phyloP scores from a whole-genome alignment of 2,888 invertebrate genomes.

The Rutpela maculata region DNA sequence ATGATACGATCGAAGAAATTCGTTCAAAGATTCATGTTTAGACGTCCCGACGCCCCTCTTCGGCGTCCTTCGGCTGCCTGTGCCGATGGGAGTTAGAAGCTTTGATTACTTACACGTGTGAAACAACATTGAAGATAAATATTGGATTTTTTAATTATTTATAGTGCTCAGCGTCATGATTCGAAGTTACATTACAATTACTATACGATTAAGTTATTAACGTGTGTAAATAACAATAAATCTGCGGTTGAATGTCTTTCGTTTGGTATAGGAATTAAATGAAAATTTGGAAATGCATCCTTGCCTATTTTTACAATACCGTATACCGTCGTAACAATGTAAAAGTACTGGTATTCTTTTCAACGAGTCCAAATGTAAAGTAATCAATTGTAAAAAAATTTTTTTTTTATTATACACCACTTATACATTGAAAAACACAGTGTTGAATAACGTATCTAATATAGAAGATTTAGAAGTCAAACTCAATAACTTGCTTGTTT shows the following conservation, averaged over 20 bases:
- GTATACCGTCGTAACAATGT: no score
- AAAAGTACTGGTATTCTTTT: no score
- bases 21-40: conserved; percentile 56
- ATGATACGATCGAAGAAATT: conserved; percentile 43
- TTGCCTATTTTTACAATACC: no score
- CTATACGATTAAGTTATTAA: background rate
- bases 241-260: background rate
- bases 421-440: no score
- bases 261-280: no score
- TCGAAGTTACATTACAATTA: conserved; percentile 7
- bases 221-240: background rate
- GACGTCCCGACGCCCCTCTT: conserved; percentile 42
- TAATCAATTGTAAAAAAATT: no score
- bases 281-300: no score
- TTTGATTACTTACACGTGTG: conserved; percentile 57
- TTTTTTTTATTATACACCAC: no score
- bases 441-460: no score
- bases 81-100: conserved; percentile 48
- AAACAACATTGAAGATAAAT: conserved; percentile 53
- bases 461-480: no score
- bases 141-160: conserved; percentile 48
- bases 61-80: conserved; percentile 36
- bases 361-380: no score
- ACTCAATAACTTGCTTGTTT: no score
- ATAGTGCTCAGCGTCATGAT: conserved; percentile 5